phyloP scores from a whole-genome alignment of 2,113 vertebrate genomes.

The Ciconia maguari region DNA sequence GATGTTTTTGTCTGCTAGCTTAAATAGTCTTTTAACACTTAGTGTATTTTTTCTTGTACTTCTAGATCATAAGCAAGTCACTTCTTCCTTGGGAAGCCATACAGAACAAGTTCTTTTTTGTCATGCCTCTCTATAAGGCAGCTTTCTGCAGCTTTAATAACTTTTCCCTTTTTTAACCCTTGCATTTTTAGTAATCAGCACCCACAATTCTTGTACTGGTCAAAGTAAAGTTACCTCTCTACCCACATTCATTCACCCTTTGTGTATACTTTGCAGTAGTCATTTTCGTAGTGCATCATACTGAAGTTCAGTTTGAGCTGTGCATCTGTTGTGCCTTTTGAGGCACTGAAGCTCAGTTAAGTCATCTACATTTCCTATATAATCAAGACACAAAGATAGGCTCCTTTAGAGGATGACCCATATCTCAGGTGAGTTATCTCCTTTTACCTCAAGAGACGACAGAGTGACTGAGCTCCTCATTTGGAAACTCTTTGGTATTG shows the following conservation, averaged over 20 bases:
- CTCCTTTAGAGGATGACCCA: background rate
- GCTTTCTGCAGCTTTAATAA: background rate
- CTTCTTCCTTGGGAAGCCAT: background rate
- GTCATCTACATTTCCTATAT: background rate
- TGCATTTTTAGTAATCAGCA: background rate
- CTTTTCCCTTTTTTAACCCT: background rate
- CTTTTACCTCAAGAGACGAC: background rate
- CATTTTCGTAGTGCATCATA: background rate
- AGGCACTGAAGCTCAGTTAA: background rate
- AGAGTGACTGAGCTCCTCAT: background rate
- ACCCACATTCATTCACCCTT: background rate
- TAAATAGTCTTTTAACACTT: background rate
- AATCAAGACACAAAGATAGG: background rate
- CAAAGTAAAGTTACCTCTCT: background rate
- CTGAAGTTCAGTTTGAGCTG: background rate
- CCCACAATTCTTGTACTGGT: background rate
- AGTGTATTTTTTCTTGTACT: background rate
- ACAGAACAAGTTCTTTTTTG: background rate
- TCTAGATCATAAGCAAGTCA: background rate
- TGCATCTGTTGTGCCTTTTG: background rate
- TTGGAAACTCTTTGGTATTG: background rate
- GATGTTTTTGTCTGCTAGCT: background rate
- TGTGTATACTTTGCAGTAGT: background rate
- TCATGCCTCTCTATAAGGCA: background rate
- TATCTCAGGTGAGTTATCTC: background rate